Conservation (phyloP, 2,888 invertebrate species). For the Periphyllus acericola region DNA sequence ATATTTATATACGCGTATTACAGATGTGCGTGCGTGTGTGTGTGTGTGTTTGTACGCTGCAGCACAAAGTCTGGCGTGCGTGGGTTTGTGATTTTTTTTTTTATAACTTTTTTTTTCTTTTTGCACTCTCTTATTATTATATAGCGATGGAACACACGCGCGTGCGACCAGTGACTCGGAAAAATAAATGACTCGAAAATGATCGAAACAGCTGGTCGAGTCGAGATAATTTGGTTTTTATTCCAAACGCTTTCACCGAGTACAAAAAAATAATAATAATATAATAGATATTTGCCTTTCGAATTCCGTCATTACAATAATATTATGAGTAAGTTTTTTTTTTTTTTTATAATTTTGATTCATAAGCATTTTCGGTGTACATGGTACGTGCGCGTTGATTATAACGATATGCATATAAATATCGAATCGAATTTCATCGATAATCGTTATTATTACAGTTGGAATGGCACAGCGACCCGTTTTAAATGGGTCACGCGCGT, state of each 20-base stretch:
- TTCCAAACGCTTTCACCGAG: not conserved
- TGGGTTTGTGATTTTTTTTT: slow-evolving; percentile 46
- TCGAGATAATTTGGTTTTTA: slow-evolving; percentile 15
- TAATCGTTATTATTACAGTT: not conserved
- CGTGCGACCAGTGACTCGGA: slow-evolving; percentile 12
- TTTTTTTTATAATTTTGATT: not conserved
- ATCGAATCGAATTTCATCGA: not conserved
- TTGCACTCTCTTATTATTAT: not conserved
- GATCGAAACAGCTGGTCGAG: slow-evolving; percentile 1
- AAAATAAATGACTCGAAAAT: slow-evolving; percentile 47
- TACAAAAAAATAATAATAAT: not conserved
- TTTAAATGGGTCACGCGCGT: slow-evolving; percentile 4
- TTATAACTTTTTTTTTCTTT: not conserved
- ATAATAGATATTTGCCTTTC: not conserved
- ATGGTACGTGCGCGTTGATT: not conserved
- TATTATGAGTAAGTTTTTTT: not conserved
- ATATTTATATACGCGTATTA: not conserved
- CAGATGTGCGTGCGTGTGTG: not conserved
- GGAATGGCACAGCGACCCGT: not conserved
- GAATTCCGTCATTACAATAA: not conserved
- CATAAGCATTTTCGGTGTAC: not conserved
- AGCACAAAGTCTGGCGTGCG: slow-evolving; percentile 37
- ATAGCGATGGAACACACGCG: slow-evolving; percentile 18
- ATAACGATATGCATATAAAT: not conserved
- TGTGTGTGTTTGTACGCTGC: not conserved